phyloP scores from a whole-genome alignment of 2,113 vertebrate genomes.

The Lamprologus lemairii region DNA sequence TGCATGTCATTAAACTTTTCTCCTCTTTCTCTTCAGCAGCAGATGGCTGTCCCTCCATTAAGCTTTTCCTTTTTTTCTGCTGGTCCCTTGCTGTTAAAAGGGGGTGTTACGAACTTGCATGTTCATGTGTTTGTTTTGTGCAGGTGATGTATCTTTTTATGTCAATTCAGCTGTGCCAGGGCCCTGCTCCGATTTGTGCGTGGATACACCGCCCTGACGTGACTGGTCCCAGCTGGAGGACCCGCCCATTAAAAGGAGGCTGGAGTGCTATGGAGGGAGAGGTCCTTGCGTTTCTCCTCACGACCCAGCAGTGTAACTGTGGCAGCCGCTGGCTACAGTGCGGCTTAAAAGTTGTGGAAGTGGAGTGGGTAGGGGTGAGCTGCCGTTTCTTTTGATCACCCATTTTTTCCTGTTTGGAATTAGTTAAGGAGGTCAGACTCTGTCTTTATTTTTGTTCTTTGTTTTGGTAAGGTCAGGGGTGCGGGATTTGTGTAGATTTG shows the following conservation, averaged over 20 bases:
- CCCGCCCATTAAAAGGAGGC: neutral
- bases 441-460: neutral
- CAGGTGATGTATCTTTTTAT: neutral
- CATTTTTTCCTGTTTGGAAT: accelerated
- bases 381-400: neutral
- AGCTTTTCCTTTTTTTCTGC: neutral
- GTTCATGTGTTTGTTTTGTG: neutral
- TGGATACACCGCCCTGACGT: accelerated
- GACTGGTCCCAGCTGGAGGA: neutral
- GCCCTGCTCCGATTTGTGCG: neutral
- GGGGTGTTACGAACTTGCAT: neutral
- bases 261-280: accelerated
- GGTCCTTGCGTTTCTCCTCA: accelerated
- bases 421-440: neutral
- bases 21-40: neutral
- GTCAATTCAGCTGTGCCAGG: neutral
- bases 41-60: neutral
- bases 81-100: neutral
- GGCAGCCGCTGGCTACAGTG: neutral
- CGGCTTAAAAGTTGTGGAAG: neutral
- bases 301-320: neutral
- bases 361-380: neutral
- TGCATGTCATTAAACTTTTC: neutral
- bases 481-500: neutral
- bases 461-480: neutral